phyloP scores from a whole-genome alignment of 2,113 vertebrate genomes.

The Narcine bancroftii region DNA sequence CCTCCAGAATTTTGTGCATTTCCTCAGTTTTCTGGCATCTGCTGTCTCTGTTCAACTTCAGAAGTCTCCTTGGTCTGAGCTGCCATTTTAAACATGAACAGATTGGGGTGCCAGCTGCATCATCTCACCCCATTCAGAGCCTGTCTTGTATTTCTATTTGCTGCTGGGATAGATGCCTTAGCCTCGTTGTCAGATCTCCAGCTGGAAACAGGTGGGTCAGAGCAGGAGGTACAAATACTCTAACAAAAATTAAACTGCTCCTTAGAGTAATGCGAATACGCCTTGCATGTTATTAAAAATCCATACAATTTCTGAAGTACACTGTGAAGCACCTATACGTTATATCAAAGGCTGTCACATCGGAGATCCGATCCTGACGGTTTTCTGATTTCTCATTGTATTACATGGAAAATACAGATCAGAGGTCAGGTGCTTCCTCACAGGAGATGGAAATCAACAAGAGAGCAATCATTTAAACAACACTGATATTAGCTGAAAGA shows the following conservation, averaged over 20 bases:
- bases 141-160: neutral
- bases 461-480: neutral
- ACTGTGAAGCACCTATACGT: neutral
- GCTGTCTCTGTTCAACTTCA: too few species aligned
- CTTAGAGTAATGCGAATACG: neutral
- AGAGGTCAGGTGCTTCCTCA: conserved; percentile 23
- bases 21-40: too few species aligned
- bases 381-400: neutral
- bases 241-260: neutral
- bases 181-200: neutral
- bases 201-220: conserved; percentile 13
- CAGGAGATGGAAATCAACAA: neutral
- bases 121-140: neutral
- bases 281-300: conserved; percentile 2
- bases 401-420: neutral
- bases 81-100: neutral
- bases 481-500: neutral
- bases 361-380: neutral
- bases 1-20: too few species aligned
- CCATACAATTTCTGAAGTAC: neutral
- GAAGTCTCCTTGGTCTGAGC: neutral
- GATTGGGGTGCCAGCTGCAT: neutral
- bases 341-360: neutral
- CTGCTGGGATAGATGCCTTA: neutral
- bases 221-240: neutral